phyloP scores from a whole-genome alignment of 2,888 invertebrate species.

The Lucinisca nassula region DNA sequence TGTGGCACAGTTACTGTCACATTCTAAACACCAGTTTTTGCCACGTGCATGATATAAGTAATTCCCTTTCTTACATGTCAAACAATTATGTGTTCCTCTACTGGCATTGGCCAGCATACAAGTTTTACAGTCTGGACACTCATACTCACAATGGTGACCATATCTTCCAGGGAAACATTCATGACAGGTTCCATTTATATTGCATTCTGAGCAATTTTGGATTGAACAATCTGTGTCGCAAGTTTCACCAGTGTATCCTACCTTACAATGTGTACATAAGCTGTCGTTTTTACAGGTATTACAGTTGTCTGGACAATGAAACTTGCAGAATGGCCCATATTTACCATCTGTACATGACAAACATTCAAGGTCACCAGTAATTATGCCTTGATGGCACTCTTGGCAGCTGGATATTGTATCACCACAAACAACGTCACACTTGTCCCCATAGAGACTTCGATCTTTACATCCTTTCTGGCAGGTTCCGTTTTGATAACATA shows the following conservation, averaged over 20 bases:
- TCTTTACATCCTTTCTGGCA: slow-evolving; percentile 51
- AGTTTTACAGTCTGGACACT: slow-evolving; percentile 37
- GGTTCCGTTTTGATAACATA: slow-evolving; percentile 50
- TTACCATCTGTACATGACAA: slow-evolving; percentile 31
- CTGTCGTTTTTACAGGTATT: slow-evolving; percentile 16
- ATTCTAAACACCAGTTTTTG: background rate
- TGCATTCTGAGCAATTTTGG: slow-evolving; percentile 41
- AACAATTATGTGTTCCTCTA: slow-evolving; percentile 4
- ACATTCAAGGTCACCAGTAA: slow-evolving; percentile 10
- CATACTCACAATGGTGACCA: slow-evolving; percentile 18
- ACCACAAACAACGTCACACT: slow-evolving; percentile 50
- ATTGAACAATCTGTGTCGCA: slow-evolving; percentile 36
- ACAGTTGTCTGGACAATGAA: slow-evolving; percentile 54
- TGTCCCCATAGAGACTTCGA: slow-evolving; percentile 29
- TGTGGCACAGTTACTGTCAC: background rate
- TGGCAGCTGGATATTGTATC: slow-evolving; percentile 27
- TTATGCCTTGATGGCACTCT: slow-evolving; percentile 29
- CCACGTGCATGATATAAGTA: background rate
- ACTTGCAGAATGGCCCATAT: slow-evolving; percentile 42
- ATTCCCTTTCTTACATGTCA: slow-evolving; percentile 19
- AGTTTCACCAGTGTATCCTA: slow-evolving; percentile 30
- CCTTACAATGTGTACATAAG: slow-evolving; percentile 48
- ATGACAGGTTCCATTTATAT: slow-evolving; percentile 23
- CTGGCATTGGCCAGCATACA: slow-evolving; percentile 9
- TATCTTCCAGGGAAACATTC: slow-evolving; percentile 39